Evolutionary conservation across 2,797 vertebrate genomes (phyloP).

Genomic region (Serranus cabrilla): DNA sequence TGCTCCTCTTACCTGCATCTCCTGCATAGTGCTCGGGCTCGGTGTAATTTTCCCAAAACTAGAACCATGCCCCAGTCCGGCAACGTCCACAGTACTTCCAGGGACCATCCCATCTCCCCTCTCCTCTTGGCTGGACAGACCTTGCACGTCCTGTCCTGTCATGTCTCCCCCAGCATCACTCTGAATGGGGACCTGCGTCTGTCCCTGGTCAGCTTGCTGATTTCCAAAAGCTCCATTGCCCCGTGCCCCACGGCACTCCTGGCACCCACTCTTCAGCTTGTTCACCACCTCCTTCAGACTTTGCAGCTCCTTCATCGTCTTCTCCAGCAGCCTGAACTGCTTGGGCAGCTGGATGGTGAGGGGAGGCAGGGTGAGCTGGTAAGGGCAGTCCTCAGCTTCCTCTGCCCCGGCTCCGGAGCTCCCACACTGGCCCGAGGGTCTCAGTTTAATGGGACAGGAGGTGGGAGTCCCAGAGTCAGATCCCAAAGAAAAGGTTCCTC

Average conservation of each 20-base stretch:
- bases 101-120: constrained; percentile 68
- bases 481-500: constrained; percentile 68
- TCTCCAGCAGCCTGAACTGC: constrained; percentile 91
- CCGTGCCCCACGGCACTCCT: constrained; percentile 87
- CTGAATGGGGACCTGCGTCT: constrained; percentile 76
- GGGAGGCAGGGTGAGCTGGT: constrained; percentile 92
- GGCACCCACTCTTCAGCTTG: constrained; percentile 90
- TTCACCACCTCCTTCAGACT: constrained; percentile 92
- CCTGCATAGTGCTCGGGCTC: constrained; percentile 69
- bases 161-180: constrained; percentile 72
- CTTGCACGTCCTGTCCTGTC: constrained; percentile 48
- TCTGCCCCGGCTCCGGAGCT: constrained; percentile 72
- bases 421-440: constrained; percentile 88
- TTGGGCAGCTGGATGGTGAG: constrained; percentile 94
- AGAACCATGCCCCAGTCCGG: constrained; percentile 56
- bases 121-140: constrained; percentile 67
- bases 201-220: constrained; percentile 89
- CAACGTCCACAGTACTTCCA: constrained; percentile 52
- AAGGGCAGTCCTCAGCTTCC: constrained; percentile 89
- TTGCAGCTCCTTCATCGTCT: constrained; percentile 93
- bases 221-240: constrained; percentile 69
- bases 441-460: constrained; percentile 88
- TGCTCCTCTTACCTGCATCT: constrained; percentile 82
- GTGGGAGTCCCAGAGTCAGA: constrained; percentile 74
- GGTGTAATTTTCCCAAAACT: constrained; percentile 60